These are phyloP conservation scores for Philopotamus ludificatus DNA, from an alignment of 1,140 invertebrate species.

Conservation along the genomic window DNA sequence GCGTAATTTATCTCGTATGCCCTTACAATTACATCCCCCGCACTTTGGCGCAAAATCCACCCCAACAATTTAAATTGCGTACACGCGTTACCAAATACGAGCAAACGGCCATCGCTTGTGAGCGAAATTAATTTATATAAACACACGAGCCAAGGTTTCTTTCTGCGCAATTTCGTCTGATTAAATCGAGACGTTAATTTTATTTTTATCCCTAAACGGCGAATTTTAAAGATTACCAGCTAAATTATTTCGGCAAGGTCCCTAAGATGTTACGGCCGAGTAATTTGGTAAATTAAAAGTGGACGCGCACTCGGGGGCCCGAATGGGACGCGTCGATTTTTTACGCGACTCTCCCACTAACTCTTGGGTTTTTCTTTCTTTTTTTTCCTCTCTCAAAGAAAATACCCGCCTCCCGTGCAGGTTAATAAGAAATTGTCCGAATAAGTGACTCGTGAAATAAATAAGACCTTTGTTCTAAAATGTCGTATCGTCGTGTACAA, in stretches of 20 bases:
- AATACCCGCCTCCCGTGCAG: not conserved
- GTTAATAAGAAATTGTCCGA: slow-evolving; percentile 3
- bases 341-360: not conserved
- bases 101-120: not conserved
- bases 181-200: no score
- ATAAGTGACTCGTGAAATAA: slow-evolving; percentile 12
- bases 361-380: no score
- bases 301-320: not conserved
- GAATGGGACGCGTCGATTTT: slow-evolving; percentile 1
- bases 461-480: slow-evolving; percentile 8
- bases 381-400: not conserved
- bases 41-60: not conserved
- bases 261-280: not conserved
- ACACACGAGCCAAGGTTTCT: no score
- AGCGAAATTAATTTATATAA: slow-evolving; percentile 1
- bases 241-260: not conserved
- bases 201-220: no score
- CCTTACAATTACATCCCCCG: slow-evolving; percentile 26
- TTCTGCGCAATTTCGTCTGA: no score
- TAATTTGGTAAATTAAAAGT: slow-evolving; percentile 5
- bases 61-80: slow-evolving; percentile 22
- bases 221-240: not conserved
- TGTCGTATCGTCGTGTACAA: not conserved
- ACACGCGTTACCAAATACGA: slow-evolving; percentile 11
- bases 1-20: slow-evolving; percentile 36